Evolutionary conservation across 2,797 vertebrate species (phyloP).

Genomic region (Gallinago nigripennis): DNA sequence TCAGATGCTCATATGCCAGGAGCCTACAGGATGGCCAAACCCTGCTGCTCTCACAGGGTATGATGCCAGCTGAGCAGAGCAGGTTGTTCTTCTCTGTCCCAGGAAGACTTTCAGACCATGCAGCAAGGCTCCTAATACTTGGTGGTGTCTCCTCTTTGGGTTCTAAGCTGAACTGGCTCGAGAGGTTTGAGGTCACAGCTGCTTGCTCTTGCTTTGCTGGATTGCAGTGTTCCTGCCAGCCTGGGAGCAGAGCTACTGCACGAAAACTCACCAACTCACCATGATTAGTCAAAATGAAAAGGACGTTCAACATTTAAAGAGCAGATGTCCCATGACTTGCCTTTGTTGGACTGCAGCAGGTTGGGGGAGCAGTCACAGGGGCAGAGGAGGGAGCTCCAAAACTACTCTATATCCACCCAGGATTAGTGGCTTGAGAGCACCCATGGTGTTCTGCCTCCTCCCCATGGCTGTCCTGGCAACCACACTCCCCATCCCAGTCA

Average conservation of each 20-base stretch:
- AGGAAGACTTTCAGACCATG: background rate
- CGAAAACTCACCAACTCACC: background rate
- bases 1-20: background rate
- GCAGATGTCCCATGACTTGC: background rate
- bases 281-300: background rate
- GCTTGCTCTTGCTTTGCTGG: background rate
- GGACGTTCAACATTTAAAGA: background rate
- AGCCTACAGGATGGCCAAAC: accelerated
- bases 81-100: background rate
- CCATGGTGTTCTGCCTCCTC: background rate
- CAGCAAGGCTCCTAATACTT: background rate
- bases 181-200: background rate
- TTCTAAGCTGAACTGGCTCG: background rate
- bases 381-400: background rate
- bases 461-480: accelerated
- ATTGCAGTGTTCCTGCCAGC: background rate
- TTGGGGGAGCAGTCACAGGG: background rate
- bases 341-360: background rate
- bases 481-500: background rate
- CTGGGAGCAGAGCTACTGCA: background rate
- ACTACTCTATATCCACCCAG: background rate
- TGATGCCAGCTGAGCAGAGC: background rate
- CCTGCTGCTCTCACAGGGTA: background rate
- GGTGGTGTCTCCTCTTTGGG: background rate
- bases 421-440: background rate